Evolutionary conservation across 1,140 invertebrate genomes (phyloP), one percentile per base, ranked within the genome.

Genomic region (Cotesia typhae): DNA sequence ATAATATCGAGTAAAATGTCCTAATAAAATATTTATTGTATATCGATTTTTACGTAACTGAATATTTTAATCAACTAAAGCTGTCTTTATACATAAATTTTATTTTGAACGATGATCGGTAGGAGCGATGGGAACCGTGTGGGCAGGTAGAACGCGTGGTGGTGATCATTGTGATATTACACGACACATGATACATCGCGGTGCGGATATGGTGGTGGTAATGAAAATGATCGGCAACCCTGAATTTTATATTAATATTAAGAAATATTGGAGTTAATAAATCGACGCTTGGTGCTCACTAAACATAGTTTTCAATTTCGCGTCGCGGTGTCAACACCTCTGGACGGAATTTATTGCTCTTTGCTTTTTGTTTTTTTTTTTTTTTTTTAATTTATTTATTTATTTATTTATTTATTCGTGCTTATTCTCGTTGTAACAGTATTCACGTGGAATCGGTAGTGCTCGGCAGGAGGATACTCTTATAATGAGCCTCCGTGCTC

Each of bases 401-500:
- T 17, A 57, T 9, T n/a, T 10, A 52, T 9, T n/a, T 52, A n/a
- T n/a, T 52, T n/a, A 9, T 9, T 9, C 9, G n/a, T 10, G 9
- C n/a, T 52, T 52, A 52, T 67, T 70, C 61, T 61, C 55, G 67
- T 70, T 51, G 61, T 61, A 59, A 70, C 4, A 14, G 4, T 20
- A n/a, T 61, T 51, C 41, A 60, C 36, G 57, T 69, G 68, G 47
- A 70, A 59, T 35, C 36, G 59, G 6, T 9, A 12, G 53, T 20
- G 53, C n/a, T 52, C 10, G 41, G 41, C 41, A 53, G n/a, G 67
- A 55, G 52, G 67, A 59, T 47, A 20, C 38, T 20, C 57, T 70
- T 57, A 57, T 57, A 70, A 70, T 47, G 67, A 53, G 52, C 53
- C 52, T 67, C 66, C 20, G 67, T 68, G 67, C 52, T 68, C 67